Base-by-base conservation (phyloP, 2,113 vertebrate species). In the Sander vitreus region DNA sequence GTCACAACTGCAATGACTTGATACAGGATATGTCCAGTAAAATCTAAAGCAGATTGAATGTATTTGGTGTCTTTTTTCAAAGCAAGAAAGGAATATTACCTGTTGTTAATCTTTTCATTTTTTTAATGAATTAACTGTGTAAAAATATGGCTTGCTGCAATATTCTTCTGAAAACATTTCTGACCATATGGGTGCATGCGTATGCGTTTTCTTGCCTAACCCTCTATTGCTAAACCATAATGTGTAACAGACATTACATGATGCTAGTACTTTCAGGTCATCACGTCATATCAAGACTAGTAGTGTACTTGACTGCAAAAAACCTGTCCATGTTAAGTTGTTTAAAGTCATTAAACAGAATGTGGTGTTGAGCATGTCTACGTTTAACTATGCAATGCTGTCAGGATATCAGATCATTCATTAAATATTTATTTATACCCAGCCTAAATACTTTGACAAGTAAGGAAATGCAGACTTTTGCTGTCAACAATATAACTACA, bases 321-420 rank as follows among this genome's bases (percentile, higher is more conserved):
- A 59, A 23, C n/a, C 9, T 81, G 55, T 64, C 47, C n/a, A 43
- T 30, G 55, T 70, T 48, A 5, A 43, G 23, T 54, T 69, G 21
- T 64, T 83, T 58, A 74, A 45, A 59, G 18, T 54, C 33, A 73
- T 55, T 64, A 65, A 67, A 71, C 48, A 69, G 50, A 68, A 81
- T n/a, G 2, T 55, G 43, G 9, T 14, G 33, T 23, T 14, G 39
- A 57, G 30, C 4, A 63, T 33, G 45, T 39, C 45, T 15, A 4
- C 45, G 69, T 69, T 84, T 75, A 57, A 65, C 27, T 74, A 47
- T 13, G 23, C 58, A 58, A 19, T 23, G 39, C 76, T 81, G 63
- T 59, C 70, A 77, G 57, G 66, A 66, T 59, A 62, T 88, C 69
- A 60, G 8, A 76, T 53, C 21, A 78, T 69, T 21, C 55, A 81